Conservation (phyloP, 1,140 invertebrate genomes). For the Aphidius ervi region DNA sequence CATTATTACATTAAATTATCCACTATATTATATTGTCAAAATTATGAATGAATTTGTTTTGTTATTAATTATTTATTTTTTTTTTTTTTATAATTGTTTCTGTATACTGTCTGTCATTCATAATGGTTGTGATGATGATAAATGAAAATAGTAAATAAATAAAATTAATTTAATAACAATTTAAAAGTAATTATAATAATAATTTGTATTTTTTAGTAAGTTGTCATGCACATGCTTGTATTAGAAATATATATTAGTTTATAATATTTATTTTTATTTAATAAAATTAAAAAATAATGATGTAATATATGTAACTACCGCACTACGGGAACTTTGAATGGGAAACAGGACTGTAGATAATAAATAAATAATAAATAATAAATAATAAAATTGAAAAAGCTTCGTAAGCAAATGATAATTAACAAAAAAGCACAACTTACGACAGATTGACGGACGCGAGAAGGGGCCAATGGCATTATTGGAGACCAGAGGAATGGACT, state of each 20-base stretch:
- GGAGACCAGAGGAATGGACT: slow-evolving; percentile 38
- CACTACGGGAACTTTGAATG: slow-evolving; percentile 11
- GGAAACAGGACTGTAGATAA: not conserved
- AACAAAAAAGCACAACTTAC: slow-evolving; percentile 55
- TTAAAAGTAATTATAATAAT: not conserved
- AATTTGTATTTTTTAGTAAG: not conserved
- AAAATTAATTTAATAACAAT: not conserved
- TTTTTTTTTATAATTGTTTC: slow-evolving; percentile 1
- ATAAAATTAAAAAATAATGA: slow-evolving; percentile 10
- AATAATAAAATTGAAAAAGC: slow-evolving; percentile 42
- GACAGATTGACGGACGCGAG: slow-evolving; percentile 52
- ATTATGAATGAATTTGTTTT: slow-evolving; percentile 1
- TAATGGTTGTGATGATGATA: not conserved
- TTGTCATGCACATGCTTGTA: not conserved
- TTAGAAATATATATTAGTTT: too few relatives aligned
- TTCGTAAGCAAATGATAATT: slow-evolving; percentile 53
- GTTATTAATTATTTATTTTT: slow-evolving; percentile 15
- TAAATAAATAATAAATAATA: slow-evolving; percentile 35
- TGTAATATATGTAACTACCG: slow-evolving; percentile 30
- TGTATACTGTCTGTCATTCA: not conserved
- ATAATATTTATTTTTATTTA: not conserved
- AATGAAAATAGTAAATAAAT: not conserved
- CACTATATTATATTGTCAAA: not conserved
- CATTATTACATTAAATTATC: not conserved
- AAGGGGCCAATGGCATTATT: slow-evolving; percentile 46